phyloP scores from a whole-genome alignment of 2,888 invertebrate species.

The Penaeus monodon region DNA sequence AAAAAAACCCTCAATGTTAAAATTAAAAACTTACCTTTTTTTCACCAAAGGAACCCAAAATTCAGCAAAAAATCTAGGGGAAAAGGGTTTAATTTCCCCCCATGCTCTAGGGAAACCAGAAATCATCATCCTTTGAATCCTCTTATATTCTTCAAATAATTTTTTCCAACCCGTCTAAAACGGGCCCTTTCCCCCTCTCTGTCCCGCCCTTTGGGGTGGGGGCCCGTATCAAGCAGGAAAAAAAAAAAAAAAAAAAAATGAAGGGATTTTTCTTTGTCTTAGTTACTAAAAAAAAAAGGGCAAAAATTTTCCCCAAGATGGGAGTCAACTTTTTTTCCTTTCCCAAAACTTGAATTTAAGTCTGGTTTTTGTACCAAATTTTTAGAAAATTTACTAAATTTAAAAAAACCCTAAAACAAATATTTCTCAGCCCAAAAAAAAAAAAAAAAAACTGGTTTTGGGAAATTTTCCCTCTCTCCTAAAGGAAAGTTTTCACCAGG shows the following conservation, averaged over 20 bases:
- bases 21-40: slow-evolving; percentile 80
- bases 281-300: background rate
- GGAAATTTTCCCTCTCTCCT: background rate
- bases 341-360: too few species aligned
- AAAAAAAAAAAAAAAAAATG: too few species aligned
- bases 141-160: slow-evolving; percentile 30
- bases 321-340: too few species aligned
- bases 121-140: slow-evolving; percentile 51
- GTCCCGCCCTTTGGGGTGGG: slow-evolving; percentile 53
- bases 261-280: too few species aligned
- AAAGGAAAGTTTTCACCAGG: slow-evolving; percentile 24
- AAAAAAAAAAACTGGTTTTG: too few species aligned
- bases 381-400: too few species aligned
- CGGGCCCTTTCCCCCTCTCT: slow-evolving; percentile 53
- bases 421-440: too few species aligned
- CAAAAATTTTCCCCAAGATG: too few species aligned
- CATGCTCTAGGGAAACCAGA: slow-evolving; percentile 74
- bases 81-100: slow-evolving; percentile 85
- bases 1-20: background rate
- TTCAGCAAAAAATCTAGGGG: slow-evolving; percentile 88
- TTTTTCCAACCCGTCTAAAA: slow-evolving; percentile 62
- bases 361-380: too few species aligned
- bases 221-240: background rate
- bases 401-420: too few species aligned
- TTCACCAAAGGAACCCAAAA: slow-evolving; percentile 95